These are phyloP conservation scores for Pelodytes ibericus DNA, from an alignment of 2,797 vertebrate species.

Conservation along the genomic window DNA sequence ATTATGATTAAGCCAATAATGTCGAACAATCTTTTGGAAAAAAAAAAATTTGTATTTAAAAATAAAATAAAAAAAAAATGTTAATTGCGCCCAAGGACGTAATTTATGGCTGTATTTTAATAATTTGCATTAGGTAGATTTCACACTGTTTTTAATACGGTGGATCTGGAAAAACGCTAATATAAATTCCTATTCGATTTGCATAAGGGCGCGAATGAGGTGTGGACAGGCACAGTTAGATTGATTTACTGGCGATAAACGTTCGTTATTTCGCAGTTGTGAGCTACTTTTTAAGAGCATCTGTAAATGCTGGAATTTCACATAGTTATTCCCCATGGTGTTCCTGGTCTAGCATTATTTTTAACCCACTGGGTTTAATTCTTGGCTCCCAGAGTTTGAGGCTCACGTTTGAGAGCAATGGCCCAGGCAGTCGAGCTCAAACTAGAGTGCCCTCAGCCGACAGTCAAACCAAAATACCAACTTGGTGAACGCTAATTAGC, in stretches of 20 bases:
- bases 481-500: too few relatives aligned
- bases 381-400: too few relatives aligned
- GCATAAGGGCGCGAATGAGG: neutral
- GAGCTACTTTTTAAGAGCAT: too few relatives aligned
- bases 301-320: too few relatives aligned
- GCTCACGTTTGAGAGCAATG: too few relatives aligned
- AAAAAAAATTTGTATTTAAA: conserved; percentile 32
- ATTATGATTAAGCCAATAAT: conserved; percentile 52
- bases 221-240: neutral
- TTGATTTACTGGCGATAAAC: neutral
- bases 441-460: too few relatives aligned
- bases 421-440: too few relatives aligned
- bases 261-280: neutral
- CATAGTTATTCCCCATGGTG: too few relatives aligned
- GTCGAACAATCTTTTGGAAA: conserved; percentile 10
- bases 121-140: conserved; percentile 38
- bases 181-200: neutral
- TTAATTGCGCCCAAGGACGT: conserved; percentile 46
- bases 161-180: conserved; percentile 1
- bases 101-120: conserved; percentile 24
- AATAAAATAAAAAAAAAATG: conserved; percentile 13
- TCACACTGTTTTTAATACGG: conserved; percentile 38
- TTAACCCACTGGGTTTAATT: too few relatives aligned
- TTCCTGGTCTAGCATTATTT: too few relatives aligned
- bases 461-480: too few relatives aligned